phyloP scores from a whole-genome alignment of 2,113 vertebrate genomes.

The Psittacus erithacus region DNA sequence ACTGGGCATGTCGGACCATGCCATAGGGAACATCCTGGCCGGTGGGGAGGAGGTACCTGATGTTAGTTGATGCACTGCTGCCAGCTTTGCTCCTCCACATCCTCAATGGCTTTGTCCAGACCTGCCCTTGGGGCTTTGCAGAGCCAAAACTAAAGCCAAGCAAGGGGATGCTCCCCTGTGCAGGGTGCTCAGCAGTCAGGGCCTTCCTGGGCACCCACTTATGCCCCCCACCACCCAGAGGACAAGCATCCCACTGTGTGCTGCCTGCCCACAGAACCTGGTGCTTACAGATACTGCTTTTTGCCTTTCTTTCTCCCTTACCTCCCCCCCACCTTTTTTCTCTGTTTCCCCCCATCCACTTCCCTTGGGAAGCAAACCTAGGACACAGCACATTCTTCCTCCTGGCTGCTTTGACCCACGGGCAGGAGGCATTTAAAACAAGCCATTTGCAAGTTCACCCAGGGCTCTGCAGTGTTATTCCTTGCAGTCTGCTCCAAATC shows the following conservation, averaged over 20 bases:
- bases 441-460: not conserved
- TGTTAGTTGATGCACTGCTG: not conserved
- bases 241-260: fast-evolving
- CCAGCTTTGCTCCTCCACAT: not conserved
- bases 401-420: not conserved
- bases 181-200: not conserved
- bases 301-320: not conserved
- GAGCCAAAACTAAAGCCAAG: not conserved
- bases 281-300: not conserved
- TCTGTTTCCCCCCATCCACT: not conserved
- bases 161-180: not conserved
- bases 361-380: not conserved
- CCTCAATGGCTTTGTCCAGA: not conserved
- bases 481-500: not conserved
- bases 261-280: not conserved
- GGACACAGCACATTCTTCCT: not conserved
- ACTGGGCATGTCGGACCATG: not conserved
- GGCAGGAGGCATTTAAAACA: fast-evolving
- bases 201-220: not conserved
- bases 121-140: not conserved
- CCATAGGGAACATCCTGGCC: fast-evolving
- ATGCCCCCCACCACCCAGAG: too few relatives aligned
- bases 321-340: fast-evolving
- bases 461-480: fast-evolving
- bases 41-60: not conserved